Evolutionary conservation across 2,888 invertebrate genomes (phyloP).

Genomic region (Cheilosia pagana): DNA sequence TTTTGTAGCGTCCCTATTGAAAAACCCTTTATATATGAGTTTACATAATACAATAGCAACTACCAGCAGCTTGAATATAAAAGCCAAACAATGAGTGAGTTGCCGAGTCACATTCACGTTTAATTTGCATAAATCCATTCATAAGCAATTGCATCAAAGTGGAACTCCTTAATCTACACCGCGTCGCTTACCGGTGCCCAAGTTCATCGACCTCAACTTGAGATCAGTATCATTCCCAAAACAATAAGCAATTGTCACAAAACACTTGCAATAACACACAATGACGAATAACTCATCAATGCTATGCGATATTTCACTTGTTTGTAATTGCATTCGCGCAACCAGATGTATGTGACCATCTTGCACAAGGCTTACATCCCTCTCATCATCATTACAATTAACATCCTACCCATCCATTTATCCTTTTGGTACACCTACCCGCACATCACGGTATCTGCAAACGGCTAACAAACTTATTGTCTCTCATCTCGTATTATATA

Average conservation of each 20-base stretch:
- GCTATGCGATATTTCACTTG: slow-evolving; percentile 5
- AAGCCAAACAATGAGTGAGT: no score
- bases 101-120: no score
- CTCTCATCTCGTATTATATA: slow-evolving; percentile 44
- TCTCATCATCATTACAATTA: neutral
- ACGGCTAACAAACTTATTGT: slow-evolving; percentile 47
- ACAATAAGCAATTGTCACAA: neutral
- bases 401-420: neutral
- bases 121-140: no score
- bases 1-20: no score
- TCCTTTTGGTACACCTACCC: neutral
- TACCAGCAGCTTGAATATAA: no score
- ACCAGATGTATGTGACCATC: slow-evolving; percentile 22
- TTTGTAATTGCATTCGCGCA: slow-evolving; percentile 5
- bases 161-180: no score
- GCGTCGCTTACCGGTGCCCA: no score
- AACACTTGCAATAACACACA: neutral
- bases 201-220: no score
- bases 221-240: no score
- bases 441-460: slow-evolving; percentile 9
- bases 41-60: no score
- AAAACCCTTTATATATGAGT: no score
- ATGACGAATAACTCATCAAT: neutral
- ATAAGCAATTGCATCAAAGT: no score
- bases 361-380: slow-evolving; percentile 3